Conservation (phyloP, 2,888 invertebrate species). For the Acholoe squamosa region DNA sequence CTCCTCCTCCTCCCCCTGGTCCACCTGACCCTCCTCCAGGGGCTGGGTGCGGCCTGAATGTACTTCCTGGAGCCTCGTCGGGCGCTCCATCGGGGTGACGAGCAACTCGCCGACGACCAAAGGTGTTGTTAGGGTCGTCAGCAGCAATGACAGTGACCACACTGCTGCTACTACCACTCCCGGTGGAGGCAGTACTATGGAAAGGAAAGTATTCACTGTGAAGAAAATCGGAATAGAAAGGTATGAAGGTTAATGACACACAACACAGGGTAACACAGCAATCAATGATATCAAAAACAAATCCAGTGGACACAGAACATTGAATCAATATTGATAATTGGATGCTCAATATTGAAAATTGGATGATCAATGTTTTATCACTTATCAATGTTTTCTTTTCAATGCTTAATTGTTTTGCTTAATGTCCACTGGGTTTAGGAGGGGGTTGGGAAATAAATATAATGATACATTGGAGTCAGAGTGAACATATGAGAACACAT, state of each 20-base stretch:
- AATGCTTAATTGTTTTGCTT: too few relatives aligned
- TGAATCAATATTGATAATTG: too few relatives aligned
- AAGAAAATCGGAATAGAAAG: constrained; percentile 55
- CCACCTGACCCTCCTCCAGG: constrained; percentile 61
- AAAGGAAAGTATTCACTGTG: constrained; percentile 62
- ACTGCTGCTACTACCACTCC: constrained; percentile 72
- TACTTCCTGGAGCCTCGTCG: neutral
- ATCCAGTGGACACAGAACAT: too few relatives aligned
- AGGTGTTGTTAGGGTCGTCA: constrained; percentile 65
- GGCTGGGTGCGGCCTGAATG: constrained; percentile 49
- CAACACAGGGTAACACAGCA: neutral
- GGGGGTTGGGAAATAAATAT: too few relatives aligned
- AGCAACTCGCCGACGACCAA: constrained; percentile 39
- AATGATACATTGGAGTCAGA: too few relatives aligned
- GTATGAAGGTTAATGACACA: constrained; percentile 16
- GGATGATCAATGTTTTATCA: too few relatives aligned
- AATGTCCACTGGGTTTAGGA: too few relatives aligned
- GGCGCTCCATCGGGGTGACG: constrained; percentile 13
- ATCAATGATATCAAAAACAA: too few relatives aligned
- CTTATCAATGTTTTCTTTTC: too few relatives aligned
- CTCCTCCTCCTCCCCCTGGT: constrained; percentile 60
- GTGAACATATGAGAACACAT: too few relatives aligned
- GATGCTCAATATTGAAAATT: too few relatives aligned
- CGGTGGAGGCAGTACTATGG: constrained; percentile 61
- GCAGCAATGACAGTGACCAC: constrained; percentile 72